Evolutionary conservation across 2,888 invertebrate species (phyloP), one percentile per base, ranked within the genome.

Genomic region (Temnothorax unifasciatus): DNA sequence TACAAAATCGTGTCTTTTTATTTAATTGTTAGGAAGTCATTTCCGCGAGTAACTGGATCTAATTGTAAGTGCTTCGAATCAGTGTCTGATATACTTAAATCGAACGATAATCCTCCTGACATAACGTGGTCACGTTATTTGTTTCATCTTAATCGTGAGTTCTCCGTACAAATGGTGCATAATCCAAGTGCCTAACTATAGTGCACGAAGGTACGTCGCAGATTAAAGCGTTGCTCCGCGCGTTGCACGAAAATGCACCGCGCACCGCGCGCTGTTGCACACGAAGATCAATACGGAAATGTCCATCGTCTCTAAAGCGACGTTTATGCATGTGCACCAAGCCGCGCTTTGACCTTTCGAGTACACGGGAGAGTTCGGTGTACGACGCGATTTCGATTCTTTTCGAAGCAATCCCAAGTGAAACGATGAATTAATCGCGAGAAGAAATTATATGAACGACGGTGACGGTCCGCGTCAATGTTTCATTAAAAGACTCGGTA

Each of bases 161-260:
- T 83, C 57, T 74, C 68, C 79, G 74, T 87, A 89, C 87, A 87
- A 84, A 75, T 87, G 82, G 79, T 87, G 83, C 59, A 85, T 82
- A 87, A 75, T 79, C 74, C 76, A 83, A 82, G 18, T 25, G 79
- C 41, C n/a, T 89, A 83, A 75, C 77, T 82, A 59, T 86, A 86
- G 69, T 82, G 79, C 85, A 88, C 91, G 89, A 92, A 92, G 92
- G 9, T 34, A 92, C 91, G 91, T 91, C 87, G 90, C 90, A 90
- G 87, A 91, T 90, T 88, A 92, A 92, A 93, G 92, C 91, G 92
- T 91, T 90, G 91, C 47, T 88, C 82, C 66, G 44, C 66, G 87
- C 89, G 66, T 90, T 88, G 90, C 90, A 83, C 64, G 83, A 57
- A 61, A 79, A 77, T 47, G 73, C 8, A 29, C 8, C n/a, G 41